Percentiles rank a stretch among this genome's conserved stretches.
phyloP scores from a whole-genome alignment of 2,797 vertebrate genomes.

The Eospalax fontanierii region DNA sequence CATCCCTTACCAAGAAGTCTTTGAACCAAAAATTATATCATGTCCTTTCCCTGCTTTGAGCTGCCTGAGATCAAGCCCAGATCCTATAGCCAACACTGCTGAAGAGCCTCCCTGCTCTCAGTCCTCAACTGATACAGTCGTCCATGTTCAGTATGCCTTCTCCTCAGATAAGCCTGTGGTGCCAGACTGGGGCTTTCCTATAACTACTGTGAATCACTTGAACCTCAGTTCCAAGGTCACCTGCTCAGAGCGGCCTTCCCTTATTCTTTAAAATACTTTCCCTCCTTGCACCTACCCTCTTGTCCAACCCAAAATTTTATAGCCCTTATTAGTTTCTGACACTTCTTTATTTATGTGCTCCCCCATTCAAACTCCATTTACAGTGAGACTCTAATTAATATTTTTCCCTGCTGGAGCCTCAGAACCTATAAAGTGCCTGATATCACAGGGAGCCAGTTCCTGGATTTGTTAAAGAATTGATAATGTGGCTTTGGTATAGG shows the following conservation, averaged over 20 bases:
- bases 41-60: not conserved
- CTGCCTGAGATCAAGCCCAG: not conserved
- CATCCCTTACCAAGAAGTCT: not conserved
- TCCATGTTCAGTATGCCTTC: not conserved
- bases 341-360: not conserved
- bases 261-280: not conserved
- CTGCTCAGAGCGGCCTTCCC: not conserved
- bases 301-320: not conserved
- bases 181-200: not conserved
- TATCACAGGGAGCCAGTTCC: accelerated
- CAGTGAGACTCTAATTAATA: not conserved
- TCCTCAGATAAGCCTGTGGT: not conserved
- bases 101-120: accelerated
- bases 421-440: not conserved
- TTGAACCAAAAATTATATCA: not conserved
- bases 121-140: accelerated
- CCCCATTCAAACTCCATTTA: not conserved
- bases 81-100: accelerated
- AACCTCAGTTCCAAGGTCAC: not conserved
- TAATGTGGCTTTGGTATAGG: not conserved
- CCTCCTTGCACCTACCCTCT: not conserved
- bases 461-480: not conserved
- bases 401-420: not conserved
- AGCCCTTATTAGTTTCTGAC: not conserved
- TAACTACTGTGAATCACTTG: not conserved